Conservation (phyloP, 2,888 invertebrate species). For the Lumbricus terrestris region DNA sequence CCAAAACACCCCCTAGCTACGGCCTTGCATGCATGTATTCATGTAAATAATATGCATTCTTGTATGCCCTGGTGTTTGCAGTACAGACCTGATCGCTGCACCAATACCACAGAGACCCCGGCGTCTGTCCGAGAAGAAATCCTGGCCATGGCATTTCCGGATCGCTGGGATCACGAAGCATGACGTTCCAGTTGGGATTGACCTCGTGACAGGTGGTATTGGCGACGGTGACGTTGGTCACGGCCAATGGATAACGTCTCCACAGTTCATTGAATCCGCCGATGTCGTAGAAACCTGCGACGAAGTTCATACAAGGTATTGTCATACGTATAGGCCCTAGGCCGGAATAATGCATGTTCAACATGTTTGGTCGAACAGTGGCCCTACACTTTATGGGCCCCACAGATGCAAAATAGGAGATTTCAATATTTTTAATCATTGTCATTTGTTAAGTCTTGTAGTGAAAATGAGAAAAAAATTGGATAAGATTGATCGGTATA, state of each 20-base stretch:
- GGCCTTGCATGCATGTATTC: too few species aligned
- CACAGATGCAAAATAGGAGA: too few species aligned
- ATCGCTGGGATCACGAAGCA: slow-evolving; percentile 53
- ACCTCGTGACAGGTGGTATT: slow-evolving; percentile 45
- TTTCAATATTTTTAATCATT: too few species aligned
- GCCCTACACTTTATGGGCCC: too few species aligned
- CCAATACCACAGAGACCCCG: slow-evolving; percentile 61
- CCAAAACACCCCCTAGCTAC: too few species aligned
- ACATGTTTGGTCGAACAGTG: too few species aligned
- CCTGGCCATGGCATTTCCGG: slow-evolving; percentile 61
- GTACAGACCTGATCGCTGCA: slow-evolving; percentile 52
- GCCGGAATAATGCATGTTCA: too few species aligned
- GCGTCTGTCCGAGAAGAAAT: slow-evolving; percentile 59
- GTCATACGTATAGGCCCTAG: not conserved
- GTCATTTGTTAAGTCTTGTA: too few species aligned
- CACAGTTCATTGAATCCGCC: slow-evolving; percentile 54
- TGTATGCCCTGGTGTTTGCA: too few species aligned
- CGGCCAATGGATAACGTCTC: slow-evolving; percentile 53
- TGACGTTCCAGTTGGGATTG: slow-evolving; percentile 51
- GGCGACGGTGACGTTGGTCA: slow-evolving; percentile 44
- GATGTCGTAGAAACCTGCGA: slow-evolving; percentile 52
- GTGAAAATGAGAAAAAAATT: too few species aligned
- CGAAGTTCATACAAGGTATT: not conserved
- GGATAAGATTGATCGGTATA: too few species aligned
- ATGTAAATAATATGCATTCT: too few species aligned